phyloP scores from a whole-genome alignment of 2,113 vertebrate genomes.

The Brachirus orientalis region DNA sequence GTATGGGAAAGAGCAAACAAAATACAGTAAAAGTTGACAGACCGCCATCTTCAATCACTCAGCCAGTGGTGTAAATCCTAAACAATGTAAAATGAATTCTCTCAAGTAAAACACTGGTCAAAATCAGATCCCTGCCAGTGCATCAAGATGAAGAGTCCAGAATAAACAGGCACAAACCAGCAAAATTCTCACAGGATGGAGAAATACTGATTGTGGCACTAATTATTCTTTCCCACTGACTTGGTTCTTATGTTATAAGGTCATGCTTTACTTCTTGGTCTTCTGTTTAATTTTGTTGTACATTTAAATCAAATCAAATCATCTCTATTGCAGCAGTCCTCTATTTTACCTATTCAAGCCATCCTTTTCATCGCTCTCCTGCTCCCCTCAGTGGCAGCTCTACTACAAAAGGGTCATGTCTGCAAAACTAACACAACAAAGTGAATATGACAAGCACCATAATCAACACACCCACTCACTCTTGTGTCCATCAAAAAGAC shows the following conservation, averaged over 20 bases:
- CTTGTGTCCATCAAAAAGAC: conserved; percentile 31
- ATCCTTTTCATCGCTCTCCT: conserved; percentile 35
- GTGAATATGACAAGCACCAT: conserved; percentile 52
- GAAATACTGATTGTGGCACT: conserved; percentile 5
- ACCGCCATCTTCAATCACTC: conserved; percentile 59
- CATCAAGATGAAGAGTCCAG: conserved; percentile 15
- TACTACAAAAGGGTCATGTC: conserved; percentile 54
- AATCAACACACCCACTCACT: conserved; percentile 59
- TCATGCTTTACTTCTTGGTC: not conserved
- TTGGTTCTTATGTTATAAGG: conserved; percentile 20
- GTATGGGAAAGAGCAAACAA: conserved; percentile 20
- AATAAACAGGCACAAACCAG: conserved; percentile 39
- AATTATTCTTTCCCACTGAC: not conserved
- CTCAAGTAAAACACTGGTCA: conserved; percentile 10
- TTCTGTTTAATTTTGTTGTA: conserved; percentile 55
- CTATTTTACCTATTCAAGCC: conserved; percentile 52
- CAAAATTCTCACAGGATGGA: conserved; percentile 21
- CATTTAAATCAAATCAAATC: conserved; percentile 53
- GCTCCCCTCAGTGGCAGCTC: conserved; percentile 46
- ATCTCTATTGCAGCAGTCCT: conserved; percentile 40
- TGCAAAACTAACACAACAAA: conserved; percentile 46
- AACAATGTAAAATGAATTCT: conserved; percentile 67
- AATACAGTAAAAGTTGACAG: conserved; percentile 15
- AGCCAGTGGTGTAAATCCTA: conserved; percentile 42
- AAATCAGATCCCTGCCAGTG: conserved; percentile 32